Conservation (phyloP, 2,888 invertebrate species). For the Gnatocerus cornutus region DNA sequence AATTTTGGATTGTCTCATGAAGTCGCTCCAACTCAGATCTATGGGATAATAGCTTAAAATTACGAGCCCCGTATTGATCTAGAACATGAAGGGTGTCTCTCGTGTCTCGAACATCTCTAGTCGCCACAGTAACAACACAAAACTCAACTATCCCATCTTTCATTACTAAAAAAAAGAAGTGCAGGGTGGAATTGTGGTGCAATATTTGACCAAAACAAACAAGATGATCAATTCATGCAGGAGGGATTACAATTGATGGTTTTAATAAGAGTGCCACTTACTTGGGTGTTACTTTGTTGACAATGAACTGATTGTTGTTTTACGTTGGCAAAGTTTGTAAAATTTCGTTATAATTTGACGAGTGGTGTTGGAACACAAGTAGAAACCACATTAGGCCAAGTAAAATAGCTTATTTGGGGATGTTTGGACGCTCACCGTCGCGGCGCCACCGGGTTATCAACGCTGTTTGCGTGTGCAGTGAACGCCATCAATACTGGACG, state of each 20-base stretch:
- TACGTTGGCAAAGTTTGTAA: constrained; percentile 25
- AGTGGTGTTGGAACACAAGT: constrained; percentile 25
- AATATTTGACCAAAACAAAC: constrained; percentile 5
- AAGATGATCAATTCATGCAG: constrained; percentile 2
- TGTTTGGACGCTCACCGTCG: constrained; percentile 47
- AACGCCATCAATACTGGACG: constrained; percentile 29
- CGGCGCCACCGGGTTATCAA: constrained; percentile 45
- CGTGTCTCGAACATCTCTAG: constrained; percentile 39
- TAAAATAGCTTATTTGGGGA: constrained; percentile 32
- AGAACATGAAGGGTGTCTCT: constrained; percentile 38
- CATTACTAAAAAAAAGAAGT: background rate
- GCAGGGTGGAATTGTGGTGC: background rate
- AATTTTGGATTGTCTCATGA: constrained; percentile 17
- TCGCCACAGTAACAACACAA: constrained; percentile 40
- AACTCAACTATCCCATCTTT: constrained; percentile 14
- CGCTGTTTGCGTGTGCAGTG: constrained; percentile 42
- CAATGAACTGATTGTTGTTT: constrained; percentile 16
- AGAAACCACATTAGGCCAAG: constrained; percentile 49
- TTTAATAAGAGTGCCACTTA: constrained; percentile 1
- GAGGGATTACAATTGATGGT: background rate
- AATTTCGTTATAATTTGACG: constrained; percentile 25
- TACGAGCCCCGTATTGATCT: constrained; percentile 49
- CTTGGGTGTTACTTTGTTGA: constrained; percentile 18
- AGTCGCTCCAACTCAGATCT: background rate
- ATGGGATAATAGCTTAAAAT: constrained; percentile 26